Percentiles rank a stretch among this genome's conserved stretches.
These are phyloP conservation scores for Himalopsyche anomala DNA, from an alignment of 2,888 invertebrate genomes.

Conservation along the genomic window DNA sequence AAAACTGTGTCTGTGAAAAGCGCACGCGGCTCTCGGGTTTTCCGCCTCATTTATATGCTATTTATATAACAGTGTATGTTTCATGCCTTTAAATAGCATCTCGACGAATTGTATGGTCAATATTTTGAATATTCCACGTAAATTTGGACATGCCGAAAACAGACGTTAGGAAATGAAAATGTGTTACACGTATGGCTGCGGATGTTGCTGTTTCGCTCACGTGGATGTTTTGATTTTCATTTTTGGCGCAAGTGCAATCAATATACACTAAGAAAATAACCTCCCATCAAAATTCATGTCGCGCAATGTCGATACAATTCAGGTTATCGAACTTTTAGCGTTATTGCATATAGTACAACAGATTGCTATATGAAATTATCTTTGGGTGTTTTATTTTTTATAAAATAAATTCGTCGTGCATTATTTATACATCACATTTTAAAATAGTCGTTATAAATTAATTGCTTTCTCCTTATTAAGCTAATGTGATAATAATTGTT, in stretches of 20 bases:
- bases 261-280: neutral
- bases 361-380: neutral
- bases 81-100: constrained; percentile 32
- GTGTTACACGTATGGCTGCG: constrained; percentile 5
- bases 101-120: constrained; percentile 22
- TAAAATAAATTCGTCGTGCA: neutral
- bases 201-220: constrained; percentile 2
- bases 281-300: constrained; percentile 6
- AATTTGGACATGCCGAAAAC: constrained; percentile 24
- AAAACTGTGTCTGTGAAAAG: no score
- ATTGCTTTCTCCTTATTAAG: no score
- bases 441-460: no score
- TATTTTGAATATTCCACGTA: constrained; percentile 21
- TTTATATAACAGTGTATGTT: constrained; percentile 17
- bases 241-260: neutral
- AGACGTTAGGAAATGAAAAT: constrained; percentile 31
- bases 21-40: neutral
- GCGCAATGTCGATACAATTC: neutral
- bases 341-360: neutral
- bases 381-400: neutral
- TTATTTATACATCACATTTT: no score
- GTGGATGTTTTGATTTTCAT: constrained; percentile 3
- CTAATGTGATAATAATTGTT: no score
- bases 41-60: neutral
- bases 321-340: neutral